A percentile compares a stretch with the other conserved stretches of the same genome.
These are phyloP conservation scores for Drosophila mulleri DNA, from an alignment of 2,888 invertebrate genomes.

Conservation along the genomic window DNA sequence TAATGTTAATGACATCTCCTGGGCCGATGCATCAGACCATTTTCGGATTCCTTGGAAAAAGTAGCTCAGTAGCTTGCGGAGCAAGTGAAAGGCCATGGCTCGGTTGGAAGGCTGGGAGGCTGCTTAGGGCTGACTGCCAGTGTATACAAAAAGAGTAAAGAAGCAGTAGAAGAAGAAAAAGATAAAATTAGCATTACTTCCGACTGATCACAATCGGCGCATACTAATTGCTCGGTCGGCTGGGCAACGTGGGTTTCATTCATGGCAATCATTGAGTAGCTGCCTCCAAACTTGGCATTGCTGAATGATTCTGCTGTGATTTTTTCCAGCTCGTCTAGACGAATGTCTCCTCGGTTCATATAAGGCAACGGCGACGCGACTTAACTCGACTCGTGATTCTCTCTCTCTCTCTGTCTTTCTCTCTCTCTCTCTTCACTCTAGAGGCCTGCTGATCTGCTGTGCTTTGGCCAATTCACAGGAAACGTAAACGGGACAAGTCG, in stretches of 20 bases:
- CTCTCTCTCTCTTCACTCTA: conserved; percentile 17
- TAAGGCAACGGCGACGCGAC: conserved; percentile 67
- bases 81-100: conserved; percentile 53
- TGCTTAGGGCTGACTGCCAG: conserved; percentile 11
- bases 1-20: conserved; percentile 78
- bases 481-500: conserved; percentile 41
- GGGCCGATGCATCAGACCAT: conserved; percentile 71
- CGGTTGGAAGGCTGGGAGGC: conserved; percentile 6
- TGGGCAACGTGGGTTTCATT: conserved; percentile 66
- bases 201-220: conserved; percentile 84
- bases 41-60: conserved; percentile 61
- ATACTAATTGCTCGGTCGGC: conserved; percentile 82
- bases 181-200: conserved; percentile 84
- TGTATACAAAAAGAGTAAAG: neutral
- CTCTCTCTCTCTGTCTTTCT: conserved; percentile 11
- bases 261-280: conserved; percentile 78
- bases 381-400: too few species aligned
- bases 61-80: conserved; percentile 49
- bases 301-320: conserved; percentile 77
- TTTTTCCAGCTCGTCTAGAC: conserved; percentile 75
- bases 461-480: conserved; percentile 57
- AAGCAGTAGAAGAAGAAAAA: neutral
- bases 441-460: conserved; percentile 21
- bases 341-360: conserved; percentile 56
- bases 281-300: conserved; percentile 73